phyloP scores from a whole-genome alignment of 2,797 vertebrate species.

The Arrhamphus sclerolepis region DNA sequence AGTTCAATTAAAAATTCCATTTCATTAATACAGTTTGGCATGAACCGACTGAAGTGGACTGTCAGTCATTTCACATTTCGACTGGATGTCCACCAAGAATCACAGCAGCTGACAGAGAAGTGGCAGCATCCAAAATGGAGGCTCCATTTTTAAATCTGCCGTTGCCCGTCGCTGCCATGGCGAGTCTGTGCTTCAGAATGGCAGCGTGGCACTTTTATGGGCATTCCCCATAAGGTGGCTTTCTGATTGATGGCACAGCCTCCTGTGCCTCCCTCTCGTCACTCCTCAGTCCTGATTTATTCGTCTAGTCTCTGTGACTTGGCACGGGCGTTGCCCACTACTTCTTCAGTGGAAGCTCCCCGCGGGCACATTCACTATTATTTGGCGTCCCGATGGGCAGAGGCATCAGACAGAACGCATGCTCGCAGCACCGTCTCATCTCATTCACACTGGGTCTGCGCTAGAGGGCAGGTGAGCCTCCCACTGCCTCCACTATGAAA shows the following conservation, averaged over 20 bases:
- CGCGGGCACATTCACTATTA: slow-evolving; percentile 75
- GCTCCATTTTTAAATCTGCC: slow-evolving; percentile 45
- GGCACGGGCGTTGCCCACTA: slow-evolving; percentile 74
- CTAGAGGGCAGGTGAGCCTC: slow-evolving; percentile 77
- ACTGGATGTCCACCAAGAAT: slow-evolving; percentile 43
- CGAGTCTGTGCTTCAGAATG: slow-evolving; percentile 52
- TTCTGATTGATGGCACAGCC: slow-evolving; percentile 76
- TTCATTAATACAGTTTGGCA: slow-evolving; percentile 18
- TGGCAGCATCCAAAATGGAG: slow-evolving; percentile 63
- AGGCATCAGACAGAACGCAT: slow-evolving; percentile 69
- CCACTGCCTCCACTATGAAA: slow-evolving; percentile 70
- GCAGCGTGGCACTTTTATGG: slow-evolving; percentile 73
- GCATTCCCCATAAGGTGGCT: slow-evolving; percentile 76
- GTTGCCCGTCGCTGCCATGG: slow-evolving; percentile 40
- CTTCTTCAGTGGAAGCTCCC: slow-evolving; percentile 73
- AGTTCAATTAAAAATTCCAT: slow-evolving; percentile 9
- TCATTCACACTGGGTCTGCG: slow-evolving; percentile 68
- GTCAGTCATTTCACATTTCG: slow-evolving; percentile 31
- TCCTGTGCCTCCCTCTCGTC: slow-evolving; percentile 61
- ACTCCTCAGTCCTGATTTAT: slow-evolving; percentile 75
- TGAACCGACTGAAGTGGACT: slow-evolving; percentile 9
- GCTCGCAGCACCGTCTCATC: slow-evolving; percentile 51
- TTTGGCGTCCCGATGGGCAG: slow-evolving; percentile 67
- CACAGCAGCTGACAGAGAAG: slow-evolving; percentile 36
- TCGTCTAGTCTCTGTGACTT: slow-evolving; percentile 77